Evolutionary conservation across 2,888 invertebrate species (phyloP).

Genomic region (Rhyacophila evoluta): DNA sequence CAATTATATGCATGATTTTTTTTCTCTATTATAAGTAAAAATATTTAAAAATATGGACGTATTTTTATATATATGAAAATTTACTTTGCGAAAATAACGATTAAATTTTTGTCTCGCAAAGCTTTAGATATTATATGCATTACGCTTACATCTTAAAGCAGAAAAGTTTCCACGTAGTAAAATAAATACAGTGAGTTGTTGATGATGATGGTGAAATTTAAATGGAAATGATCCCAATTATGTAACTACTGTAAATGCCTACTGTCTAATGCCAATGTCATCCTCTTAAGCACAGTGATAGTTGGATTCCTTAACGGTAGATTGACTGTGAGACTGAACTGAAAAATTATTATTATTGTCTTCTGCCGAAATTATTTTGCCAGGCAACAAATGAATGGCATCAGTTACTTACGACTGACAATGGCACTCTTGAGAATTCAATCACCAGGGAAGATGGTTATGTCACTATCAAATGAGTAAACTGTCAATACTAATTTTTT

Average conservation of each 20-base stretch:
- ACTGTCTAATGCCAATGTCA: neutral
- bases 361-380: neutral
- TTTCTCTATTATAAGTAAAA: too few species aligned
- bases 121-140: too few species aligned
- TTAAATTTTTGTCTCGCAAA: too few species aligned
- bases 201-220: too few species aligned
- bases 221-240: constrained; percentile 1
- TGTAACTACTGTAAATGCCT: neutral
- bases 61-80: too few species aligned
- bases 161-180: too few species aligned
- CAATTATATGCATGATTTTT: too few species aligned
- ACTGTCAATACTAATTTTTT: too few species aligned
- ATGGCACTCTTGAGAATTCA: constrained; percentile 9
- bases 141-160: too few species aligned
- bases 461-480: neutral
- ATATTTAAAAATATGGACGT: too few species aligned
- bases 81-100: too few species aligned
- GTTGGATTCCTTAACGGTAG: neutral
- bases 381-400: neutral
- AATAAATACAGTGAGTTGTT: too few species aligned
- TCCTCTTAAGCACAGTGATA: neutral
- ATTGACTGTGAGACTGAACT: constrained; percentile 5
- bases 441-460: neutral
- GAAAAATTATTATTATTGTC: constrained; percentile 14
- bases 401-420: neutral